These are phyloP conservation scores for Hydrotaea diabolus DNA, from an alignment of 2,888 invertebrate species.

Conservation along the genomic window DNA sequence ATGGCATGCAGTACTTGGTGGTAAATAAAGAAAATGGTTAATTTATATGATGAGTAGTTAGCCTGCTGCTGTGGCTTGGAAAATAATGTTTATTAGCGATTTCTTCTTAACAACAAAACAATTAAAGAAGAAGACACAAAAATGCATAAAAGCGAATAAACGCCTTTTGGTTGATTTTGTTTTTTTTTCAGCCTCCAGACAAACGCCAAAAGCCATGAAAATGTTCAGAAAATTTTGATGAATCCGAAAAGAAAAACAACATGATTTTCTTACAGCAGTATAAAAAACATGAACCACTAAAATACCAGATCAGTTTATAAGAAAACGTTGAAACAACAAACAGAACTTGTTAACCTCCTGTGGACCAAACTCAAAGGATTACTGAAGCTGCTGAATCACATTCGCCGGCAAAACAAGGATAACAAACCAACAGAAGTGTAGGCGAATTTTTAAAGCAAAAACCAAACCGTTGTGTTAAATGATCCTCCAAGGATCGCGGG, in stretches of 20 bases:
- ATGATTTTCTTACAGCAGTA: conserved; percentile 52
- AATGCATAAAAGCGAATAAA: conserved; percentile 60
- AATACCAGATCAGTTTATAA: conserved; percentile 62
- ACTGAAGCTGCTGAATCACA: background rate
- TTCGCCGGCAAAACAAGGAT: background rate
- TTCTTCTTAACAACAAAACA: conserved; percentile 30
- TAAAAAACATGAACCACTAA: conserved; percentile 65
- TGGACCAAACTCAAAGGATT: conserved; percentile 17
- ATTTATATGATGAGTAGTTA: conserved; percentile 46
- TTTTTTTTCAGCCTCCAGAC: conserved; percentile 16
- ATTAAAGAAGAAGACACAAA: conserved; percentile 49
- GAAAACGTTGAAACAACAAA: conserved; percentile 49
- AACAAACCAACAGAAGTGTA: background rate
- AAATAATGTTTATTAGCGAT: conserved; percentile 25
- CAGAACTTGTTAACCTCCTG: conserved; percentile 39
- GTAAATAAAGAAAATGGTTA: conserved; percentile 64
- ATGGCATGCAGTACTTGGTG: conserved; percentile 73
- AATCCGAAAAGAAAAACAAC: conserved; percentile 39
- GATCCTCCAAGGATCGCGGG: conserved; percentile 40
- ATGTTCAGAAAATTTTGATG: conserved; percentile 42
- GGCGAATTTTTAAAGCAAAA: background rate
- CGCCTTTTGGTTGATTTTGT: conserved; percentile 16
- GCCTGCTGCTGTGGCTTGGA: background rate
- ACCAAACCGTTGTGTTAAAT: conserved; percentile 33
- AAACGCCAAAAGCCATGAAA: conserved; percentile 2